Percentiles rank a stretch among this genome's conserved stretches.
Conservation (phyloP, 2,888 invertebrate genomes). For the Melanotus villosus region DNA sequence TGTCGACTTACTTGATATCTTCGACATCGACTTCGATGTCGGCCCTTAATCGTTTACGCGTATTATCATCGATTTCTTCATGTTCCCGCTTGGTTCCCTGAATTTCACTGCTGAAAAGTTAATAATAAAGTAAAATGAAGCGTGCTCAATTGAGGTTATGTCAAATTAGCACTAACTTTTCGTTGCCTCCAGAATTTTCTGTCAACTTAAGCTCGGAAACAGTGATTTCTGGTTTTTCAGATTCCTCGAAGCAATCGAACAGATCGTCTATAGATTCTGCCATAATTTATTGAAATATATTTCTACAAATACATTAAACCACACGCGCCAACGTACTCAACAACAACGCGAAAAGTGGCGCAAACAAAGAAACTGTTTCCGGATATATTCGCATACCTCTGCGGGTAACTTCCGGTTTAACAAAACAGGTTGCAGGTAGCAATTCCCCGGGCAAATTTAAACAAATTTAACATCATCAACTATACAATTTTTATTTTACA, state of each 20-base stretch:
- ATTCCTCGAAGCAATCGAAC: constrained; percentile 66
- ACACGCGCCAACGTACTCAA: constrained; percentile 17
- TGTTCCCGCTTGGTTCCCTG: constrained; percentile 60
- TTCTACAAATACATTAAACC: neutral
- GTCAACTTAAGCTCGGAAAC: neutral
- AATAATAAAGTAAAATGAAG: constrained; percentile 38
- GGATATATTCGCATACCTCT: constrained; percentile 25
- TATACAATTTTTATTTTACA: too few relatives aligned
- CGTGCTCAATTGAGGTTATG: constrained; percentile 48
- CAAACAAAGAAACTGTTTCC: constrained; percentile 23
- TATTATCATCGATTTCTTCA: constrained; percentile 53
- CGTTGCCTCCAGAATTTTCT: constrained; percentile 11
- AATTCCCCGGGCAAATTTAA: constrained; percentile 14
- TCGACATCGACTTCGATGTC: constrained; percentile 61
- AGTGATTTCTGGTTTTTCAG: constrained; percentile 42
- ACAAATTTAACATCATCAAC: too few relatives aligned
- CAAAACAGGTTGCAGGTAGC: constrained; percentile 24
- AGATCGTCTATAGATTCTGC: constrained; percentile 66
- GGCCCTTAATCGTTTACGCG: constrained; percentile 59
- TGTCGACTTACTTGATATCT: constrained; percentile 64
- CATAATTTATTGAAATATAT: constrained; percentile 55
- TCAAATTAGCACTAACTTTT: constrained; percentile 30
- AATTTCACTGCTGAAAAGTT: constrained; percentile 53
- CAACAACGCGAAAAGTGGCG: constrained; percentile 15
- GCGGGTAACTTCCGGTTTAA: constrained; percentile 15